Evolutionary conservation across 2,888 invertebrate genomes (phyloP), one percentile per base, ranked within the genome.

Genomic region (Drosophila seclusa): DNA sequence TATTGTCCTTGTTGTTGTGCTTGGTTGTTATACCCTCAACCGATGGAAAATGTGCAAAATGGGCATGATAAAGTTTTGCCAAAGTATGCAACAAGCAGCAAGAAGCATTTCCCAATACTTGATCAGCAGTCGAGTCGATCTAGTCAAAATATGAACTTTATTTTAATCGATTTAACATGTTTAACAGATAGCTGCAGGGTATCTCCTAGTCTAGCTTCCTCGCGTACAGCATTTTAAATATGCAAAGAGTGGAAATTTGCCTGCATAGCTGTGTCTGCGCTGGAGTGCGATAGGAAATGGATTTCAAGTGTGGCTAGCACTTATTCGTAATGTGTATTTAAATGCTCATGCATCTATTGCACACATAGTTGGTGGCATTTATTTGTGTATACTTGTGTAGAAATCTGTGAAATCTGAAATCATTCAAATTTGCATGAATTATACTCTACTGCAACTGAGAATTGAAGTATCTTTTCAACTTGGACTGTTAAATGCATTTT

Each of bases 221-320:
- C 8, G 7, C 1, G 8, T 4, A 45, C 4, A 16, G 4, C 16
- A 24, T 45, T 40, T 54, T 13, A n/a, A 29, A 29, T 21, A 36
- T 21, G 24, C 48, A 21, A 27, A 16, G n/a, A 31, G 7, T 21
- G 18, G 8, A 49, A 60, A 54, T 21, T 48, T 16, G 32, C 11
- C 10, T 36, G 38, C 27, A 53, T 0, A 53, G 24, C 38, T 24
- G 55, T 42, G 50, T 58, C 38, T 58, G 38, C 8, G 36, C 42
- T 54, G 58, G 6, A 29, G 53, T 62, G 29, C 36, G 40, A 68
- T 62, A 66, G 83, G 70, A 86, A 84, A 84, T 88, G 81, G 81
- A 24, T 81, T 86, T 83, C 57, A 55, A 84, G 86, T 78, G 83
- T 50, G 63, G 38, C 63, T 13, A 45, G 7, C 70, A 50, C 63